phyloP scores from a whole-genome alignment of 2,888 invertebrate genomes.

The Acleris cristana region DNA sequence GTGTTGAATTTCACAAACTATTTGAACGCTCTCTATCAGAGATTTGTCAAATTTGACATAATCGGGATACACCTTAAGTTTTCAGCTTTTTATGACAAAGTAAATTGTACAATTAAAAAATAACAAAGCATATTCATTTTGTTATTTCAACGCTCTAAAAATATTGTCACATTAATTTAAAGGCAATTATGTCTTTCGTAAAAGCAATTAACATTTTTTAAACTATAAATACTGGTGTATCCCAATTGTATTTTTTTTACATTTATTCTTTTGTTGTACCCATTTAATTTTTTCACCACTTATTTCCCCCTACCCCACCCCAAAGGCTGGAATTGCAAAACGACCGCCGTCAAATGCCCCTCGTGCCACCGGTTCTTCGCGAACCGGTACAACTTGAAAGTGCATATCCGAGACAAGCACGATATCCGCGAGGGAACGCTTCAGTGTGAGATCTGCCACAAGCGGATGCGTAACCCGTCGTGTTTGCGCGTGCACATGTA shows the following conservation, averaged over 20 bases:
- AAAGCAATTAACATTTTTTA: too few species aligned
- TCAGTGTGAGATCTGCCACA: conserved; percentile 88
- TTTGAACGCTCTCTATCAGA: too few species aligned
- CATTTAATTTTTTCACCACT: background rate
- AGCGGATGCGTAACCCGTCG: conserved; percentile 86
- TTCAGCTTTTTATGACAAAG: too few species aligned
- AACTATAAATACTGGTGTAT: background rate
- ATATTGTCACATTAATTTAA: too few species aligned
- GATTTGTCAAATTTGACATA: too few species aligned
- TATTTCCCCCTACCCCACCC: background rate
- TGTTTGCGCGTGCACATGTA: conserved; percentile 87
- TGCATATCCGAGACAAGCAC: conserved; percentile 89
- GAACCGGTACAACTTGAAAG: conserved; percentile 88
- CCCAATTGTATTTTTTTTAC: background rate
- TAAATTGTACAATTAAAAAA: too few species aligned
- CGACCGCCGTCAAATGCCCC: conserved; percentile 85
- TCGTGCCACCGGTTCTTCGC: conserved; percentile 86
- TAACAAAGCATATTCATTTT: too few species aligned
- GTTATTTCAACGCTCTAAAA: too few species aligned
- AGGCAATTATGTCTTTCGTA: too few species aligned
- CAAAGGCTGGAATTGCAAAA: conserved; percentile 76
- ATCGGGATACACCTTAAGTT: too few species aligned
- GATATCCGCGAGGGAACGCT: conserved; percentile 86
- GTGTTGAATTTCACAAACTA: too few species aligned
- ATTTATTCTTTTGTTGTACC: background rate